A percentile compares a stretch with the other conserved stretches of the same genome.
Conservation (phyloP, 1,140 invertebrate genomes). For the Papilio polyxenes region DNA sequence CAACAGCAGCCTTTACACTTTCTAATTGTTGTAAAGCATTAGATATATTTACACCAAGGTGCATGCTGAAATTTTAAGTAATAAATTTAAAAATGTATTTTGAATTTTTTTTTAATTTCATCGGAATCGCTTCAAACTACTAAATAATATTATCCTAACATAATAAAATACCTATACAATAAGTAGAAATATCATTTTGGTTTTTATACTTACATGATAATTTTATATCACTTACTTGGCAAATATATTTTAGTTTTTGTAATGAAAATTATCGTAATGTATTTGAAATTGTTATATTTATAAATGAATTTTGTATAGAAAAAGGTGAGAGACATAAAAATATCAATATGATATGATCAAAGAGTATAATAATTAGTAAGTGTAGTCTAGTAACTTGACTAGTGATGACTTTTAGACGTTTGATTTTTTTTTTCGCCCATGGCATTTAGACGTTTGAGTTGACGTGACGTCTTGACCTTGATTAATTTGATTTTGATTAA, state of each 20-base stretch:
- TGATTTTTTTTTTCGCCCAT: too few relatives aligned
- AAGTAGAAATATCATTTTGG: not conserved
- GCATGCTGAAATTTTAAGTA: constrained; percentile 56
- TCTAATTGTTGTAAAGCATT: constrained; percentile 90
- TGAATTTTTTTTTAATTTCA: too few relatives aligned
- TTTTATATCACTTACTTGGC: not conserved
- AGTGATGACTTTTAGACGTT: too few relatives aligned
- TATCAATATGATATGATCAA: too few relatives aligned
- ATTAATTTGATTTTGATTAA: too few relatives aligned
- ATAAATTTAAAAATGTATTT: not conserved
- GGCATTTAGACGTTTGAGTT: too few relatives aligned
- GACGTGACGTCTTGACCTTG: too few relatives aligned
- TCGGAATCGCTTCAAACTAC: not conserved
- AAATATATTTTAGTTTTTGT: not conserved
- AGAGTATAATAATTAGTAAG: too few relatives aligned
- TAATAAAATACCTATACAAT: not conserved
- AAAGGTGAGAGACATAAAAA: too few relatives aligned
- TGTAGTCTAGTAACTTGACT: too few relatives aligned
- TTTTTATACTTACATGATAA: constrained; percentile 2
- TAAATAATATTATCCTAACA: not conserved
- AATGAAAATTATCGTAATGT: not conserved
- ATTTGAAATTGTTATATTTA: too few relatives aligned
- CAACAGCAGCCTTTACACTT: constrained; percentile 88
- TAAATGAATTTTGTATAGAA: too few relatives aligned
- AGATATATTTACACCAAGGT: constrained; percentile 82